Evolutionary conservation across 2,888 invertebrate genomes (phyloP).

Genomic region (Latrodectus hesperus): DNA sequence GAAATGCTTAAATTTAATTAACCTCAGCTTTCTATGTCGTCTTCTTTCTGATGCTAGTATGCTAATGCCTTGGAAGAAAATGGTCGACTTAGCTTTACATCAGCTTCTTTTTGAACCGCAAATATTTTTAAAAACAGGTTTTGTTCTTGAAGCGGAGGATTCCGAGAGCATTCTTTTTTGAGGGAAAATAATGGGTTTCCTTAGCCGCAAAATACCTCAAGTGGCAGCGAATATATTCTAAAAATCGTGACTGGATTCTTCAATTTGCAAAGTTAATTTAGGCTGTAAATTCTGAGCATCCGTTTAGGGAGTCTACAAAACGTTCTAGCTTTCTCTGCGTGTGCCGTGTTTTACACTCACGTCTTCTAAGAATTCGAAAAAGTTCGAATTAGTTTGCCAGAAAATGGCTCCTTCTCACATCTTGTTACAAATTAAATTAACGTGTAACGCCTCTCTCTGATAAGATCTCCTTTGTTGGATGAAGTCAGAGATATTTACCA

Average conservation of each 20-base stretch:
- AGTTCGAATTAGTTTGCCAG: neutral
- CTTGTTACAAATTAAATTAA: neutral
- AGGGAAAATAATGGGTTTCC: constrained; percentile 32
- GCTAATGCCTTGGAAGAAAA: no score
- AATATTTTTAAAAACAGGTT: constrained; percentile 42
- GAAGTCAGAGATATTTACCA: no score
- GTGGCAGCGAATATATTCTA: constrained; percentile 33
- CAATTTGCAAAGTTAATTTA: constrained; percentile 16
- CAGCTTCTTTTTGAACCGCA: neutral
- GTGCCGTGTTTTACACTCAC: constrained; percentile 5
- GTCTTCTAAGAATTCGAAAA: constrained; percentile 39
- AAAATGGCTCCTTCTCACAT: neutral
- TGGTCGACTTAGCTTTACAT: no score
- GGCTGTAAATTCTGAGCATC: constrained; percentile 22
- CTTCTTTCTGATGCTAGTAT: no score
- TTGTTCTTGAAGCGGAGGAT: constrained; percentile 12
- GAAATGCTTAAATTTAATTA: no score
- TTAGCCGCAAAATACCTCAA: constrained; percentile 32
- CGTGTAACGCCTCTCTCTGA: neutral
- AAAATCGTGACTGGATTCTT: constrained; percentile 41
- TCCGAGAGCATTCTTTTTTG: constrained; percentile 23
- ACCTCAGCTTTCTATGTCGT: no score
- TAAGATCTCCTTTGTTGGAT: neutral
- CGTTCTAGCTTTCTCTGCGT: constrained; percentile 15
- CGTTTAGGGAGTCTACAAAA: constrained; percentile 15